phyloP scores from a whole-genome alignment of 2,888 invertebrate genomes.

The Perdita meconis region DNA sequence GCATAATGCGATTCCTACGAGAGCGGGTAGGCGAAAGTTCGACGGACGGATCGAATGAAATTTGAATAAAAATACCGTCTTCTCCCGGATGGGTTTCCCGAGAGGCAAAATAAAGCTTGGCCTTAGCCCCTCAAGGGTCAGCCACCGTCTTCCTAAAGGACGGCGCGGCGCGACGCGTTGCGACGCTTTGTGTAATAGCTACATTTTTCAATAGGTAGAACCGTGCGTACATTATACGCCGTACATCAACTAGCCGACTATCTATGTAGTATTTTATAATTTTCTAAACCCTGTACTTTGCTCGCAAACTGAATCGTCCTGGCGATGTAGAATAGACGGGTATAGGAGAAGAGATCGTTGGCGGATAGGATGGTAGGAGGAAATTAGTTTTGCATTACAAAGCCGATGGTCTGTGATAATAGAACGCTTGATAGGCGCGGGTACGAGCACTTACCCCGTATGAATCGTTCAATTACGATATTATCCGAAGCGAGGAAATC shows the following conservation, averaged over 20 bases:
- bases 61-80: slow-evolving; percentile 79
- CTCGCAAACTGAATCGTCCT: too few relatives aligned
- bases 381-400: slow-evolving; percentile 74
- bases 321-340: too few relatives aligned
- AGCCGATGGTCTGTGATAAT: slow-evolving; percentile 67
- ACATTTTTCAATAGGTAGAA: slow-evolving; percentile 73
- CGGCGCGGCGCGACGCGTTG: neutral
- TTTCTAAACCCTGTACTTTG: too few relatives aligned
- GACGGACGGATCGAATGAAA: slow-evolving; percentile 71
- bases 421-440: slow-evolving; percentile 55
- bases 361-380: slow-evolving; percentile 26
- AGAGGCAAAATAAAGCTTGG: slow-evolving; percentile 73
- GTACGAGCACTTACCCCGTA: slow-evolving; percentile 63
- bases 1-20: slow-evolving; percentile 67
- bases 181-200: slow-evolving; percentile 66
- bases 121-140: slow-evolving; percentile 48
- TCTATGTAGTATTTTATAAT: too few relatives aligned
- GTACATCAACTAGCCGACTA: too few relatives aligned
- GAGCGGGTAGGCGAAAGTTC: slow-evolving; percentile 60
- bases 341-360: slow-evolving; percentile 4
- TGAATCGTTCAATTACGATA: slow-evolving; percentile 71
- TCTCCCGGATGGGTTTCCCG: slow-evolving; percentile 59
- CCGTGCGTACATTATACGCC: too few relatives aligned
- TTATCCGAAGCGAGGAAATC: slow-evolving; percentile 48
- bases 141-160: slow-evolving; percentile 31